phyloP scores from a whole-genome alignment of 35 echinoderm and acorn worm genomes.

The Lytechinus variegatus region DNA sequence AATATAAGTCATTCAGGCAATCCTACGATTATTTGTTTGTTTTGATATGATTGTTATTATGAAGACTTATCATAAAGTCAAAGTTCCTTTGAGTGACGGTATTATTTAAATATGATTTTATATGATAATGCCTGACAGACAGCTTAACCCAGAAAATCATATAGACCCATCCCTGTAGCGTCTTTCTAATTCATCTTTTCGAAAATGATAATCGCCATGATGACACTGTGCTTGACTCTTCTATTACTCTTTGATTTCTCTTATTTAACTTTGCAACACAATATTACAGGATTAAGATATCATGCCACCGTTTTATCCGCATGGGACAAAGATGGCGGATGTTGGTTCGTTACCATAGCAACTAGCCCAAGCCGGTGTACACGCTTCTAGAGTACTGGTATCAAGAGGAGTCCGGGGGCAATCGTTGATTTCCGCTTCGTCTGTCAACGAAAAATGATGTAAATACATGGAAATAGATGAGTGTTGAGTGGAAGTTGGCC shows the following conservation, averaged over 20 bases:
- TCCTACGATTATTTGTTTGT: no score
- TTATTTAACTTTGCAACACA: background rate
- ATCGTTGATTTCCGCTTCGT: slow-evolving; percentile 10
- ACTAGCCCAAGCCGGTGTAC: slow-evolving; percentile 22
- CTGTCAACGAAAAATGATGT: background rate
- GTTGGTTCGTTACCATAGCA: background rate
- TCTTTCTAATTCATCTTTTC: background rate
- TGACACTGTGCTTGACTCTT: background rate
- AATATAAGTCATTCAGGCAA: no score
- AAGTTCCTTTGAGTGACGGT: background rate
- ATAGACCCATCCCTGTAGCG: background rate
- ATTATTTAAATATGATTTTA: background rate
- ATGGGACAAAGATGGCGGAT: background rate
- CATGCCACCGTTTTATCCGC: background rate
- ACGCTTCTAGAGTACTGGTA: background rate
- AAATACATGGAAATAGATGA: background rate
- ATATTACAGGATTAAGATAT: background rate
- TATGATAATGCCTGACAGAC: background rate
- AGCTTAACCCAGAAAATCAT: background rate
- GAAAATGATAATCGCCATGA: no score
- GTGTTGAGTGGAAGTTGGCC: background rate
- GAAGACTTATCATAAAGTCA: no score
- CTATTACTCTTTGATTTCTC: background rate
- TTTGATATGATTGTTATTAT: no score
- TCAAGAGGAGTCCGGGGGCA: background rate